Evolutionary conservation across 1,140 invertebrate genomes (phyloP).

Genomic region (Macrobrachium rosenbergii): DNA sequence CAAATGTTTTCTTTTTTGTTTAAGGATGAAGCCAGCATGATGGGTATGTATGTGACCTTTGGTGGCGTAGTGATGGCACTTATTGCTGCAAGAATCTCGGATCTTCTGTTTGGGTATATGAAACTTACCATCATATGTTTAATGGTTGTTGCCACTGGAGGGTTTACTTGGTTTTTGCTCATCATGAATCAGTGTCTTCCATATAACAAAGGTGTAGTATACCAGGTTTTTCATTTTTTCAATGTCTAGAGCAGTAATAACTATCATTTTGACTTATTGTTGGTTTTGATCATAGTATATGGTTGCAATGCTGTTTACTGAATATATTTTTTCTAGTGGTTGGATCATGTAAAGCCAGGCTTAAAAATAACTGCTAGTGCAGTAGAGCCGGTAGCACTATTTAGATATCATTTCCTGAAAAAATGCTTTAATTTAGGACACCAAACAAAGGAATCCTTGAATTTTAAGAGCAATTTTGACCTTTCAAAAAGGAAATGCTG

Average conservation of each 20-base stretch:
- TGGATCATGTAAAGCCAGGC: too few species aligned
- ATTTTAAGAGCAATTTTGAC: too few species aligned
- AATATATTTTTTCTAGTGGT: too few species aligned
- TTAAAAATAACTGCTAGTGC: too few species aligned
- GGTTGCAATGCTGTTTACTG: too few species aligned
- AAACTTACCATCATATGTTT: constrained; percentile 68
- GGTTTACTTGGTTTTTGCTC: constrained; percentile 70
- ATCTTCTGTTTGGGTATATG: constrained; percentile 69
- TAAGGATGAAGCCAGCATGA: constrained; percentile 68
- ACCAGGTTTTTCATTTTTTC: background rate
- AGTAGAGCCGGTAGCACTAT: too few species aligned
- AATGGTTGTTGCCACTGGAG: constrained; percentile 68
- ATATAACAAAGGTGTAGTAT: constrained; percentile 67
- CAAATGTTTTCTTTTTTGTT: constrained; percentile 35
- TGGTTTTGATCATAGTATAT: too few species aligned
- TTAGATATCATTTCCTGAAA: too few species aligned
- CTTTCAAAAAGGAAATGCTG: too few species aligned
- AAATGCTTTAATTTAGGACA: too few species aligned
- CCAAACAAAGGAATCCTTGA: too few species aligned
- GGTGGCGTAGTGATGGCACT: constrained; percentile 68
- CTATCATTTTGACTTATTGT: too few species aligned
- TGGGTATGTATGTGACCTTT: constrained; percentile 70
- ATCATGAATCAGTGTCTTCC: constrained; percentile 67
- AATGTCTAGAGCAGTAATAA: background rate
- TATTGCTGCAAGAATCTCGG: constrained; percentile 68